Conservation (phyloP, 2,888 invertebrate species). For the Ennomos fuscantarius region DNA sequence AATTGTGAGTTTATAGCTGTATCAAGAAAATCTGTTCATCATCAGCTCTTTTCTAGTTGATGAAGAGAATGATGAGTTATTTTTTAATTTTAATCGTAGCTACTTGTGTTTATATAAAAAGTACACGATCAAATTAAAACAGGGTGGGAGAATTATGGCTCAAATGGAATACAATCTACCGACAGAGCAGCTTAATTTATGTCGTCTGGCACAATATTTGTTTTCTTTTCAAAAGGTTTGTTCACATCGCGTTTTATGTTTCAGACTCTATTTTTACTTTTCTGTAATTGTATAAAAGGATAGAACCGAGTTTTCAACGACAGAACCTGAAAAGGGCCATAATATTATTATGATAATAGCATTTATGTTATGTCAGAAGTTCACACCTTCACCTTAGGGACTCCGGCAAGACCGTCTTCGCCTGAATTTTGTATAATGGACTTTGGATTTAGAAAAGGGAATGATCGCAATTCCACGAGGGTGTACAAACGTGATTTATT, state of each 20-base stretch:
- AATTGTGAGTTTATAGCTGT: too few relatives aligned
- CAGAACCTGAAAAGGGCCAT: conserved; percentile 22
- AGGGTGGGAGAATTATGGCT: conserved; percentile 29
- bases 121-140: conserved; percentile 27
- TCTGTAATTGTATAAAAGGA: conserved; percentile 25
- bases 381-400: conserved; percentile 42
- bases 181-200: conserved; percentile 34
- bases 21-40: too few relatives aligned
- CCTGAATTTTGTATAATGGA: conserved; percentile 56
- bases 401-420: conserved; percentile 38
- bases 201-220: conserved; percentile 36
- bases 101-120: too few relatives aligned
- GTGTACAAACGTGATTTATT: conserved; percentile 66
- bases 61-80: too few relatives aligned
- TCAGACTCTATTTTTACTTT: conserved; percentile 10
- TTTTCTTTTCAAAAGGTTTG: conserved; percentile 36
- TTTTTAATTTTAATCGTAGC: too few relatives aligned
- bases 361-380: conserved; percentile 38
- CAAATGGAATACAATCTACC: conserved; percentile 24
- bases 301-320: conserved; percentile 20
- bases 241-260: conserved; percentile 25
- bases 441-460: conserved; percentile 56
- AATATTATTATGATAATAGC: conserved; percentile 42
- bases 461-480: conserved; percentile 57
- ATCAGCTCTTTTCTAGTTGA: too few relatives aligned